These are phyloP conservation scores for Micronycteris hirsuta DNA, from an alignment of 2,113 vertebrate genomes.

Conservation along the genomic window DNA sequence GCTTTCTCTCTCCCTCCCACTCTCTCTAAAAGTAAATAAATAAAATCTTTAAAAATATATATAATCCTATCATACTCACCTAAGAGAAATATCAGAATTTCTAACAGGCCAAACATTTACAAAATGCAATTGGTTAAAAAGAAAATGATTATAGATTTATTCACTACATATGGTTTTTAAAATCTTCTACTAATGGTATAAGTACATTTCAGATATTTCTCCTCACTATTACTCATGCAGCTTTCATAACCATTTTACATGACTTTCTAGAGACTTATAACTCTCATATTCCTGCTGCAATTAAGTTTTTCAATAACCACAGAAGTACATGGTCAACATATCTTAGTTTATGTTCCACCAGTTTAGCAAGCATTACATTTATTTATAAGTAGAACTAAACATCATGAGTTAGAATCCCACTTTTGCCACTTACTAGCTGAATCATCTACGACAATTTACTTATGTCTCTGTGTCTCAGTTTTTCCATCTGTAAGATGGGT, in stretches of 20 bases:
- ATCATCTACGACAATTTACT: neutral
- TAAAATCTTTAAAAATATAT: neutral
- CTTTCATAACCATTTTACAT: neutral
- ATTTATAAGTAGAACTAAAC: neutral
- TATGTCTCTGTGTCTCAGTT: neutral
- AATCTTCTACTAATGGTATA: neutral
- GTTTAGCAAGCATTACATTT: neutral
- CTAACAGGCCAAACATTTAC: neutral
- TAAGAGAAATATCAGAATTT: conserved; percentile 22
- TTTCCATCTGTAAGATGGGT: neutral
- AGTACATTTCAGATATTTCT: neutral
- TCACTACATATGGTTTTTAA: neutral
- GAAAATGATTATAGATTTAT: neutral
- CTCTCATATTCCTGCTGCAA: neutral
- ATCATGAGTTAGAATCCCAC: neutral
- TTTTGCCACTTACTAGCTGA: neutral
- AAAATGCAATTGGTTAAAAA: neutral
- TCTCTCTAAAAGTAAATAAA: no score
- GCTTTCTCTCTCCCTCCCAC: no score
- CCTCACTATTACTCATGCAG: neutral
- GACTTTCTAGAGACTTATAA: neutral
- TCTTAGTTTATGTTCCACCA: neutral
- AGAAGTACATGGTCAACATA: neutral
- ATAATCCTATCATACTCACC: neutral
- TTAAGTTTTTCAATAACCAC: conserved; percentile 15